Conservation (phyloP, 2,113 vertebrate species). For the Spilogale gracilis region DNA sequence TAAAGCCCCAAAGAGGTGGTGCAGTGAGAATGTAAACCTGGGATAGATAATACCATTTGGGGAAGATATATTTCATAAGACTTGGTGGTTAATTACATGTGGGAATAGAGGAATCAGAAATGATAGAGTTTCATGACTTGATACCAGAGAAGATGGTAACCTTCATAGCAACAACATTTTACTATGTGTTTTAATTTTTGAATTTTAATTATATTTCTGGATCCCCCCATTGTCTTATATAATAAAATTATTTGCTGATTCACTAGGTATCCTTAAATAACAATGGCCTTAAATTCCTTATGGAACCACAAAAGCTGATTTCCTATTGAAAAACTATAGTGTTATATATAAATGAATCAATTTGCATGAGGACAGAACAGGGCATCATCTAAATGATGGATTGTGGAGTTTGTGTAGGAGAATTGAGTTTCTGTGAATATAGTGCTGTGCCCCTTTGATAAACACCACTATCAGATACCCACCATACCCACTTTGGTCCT, state of each 20-base stretch:
- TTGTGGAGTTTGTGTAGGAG: not conserved
- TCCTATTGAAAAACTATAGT: conserved; percentile 23
- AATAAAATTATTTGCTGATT: not conserved
- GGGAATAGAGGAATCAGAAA: not conserved
- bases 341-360: not conserved
- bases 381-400: not conserved
- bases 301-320: not conserved
- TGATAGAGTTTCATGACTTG: not conserved
- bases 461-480: not conserved
- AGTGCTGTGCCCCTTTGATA: not conserved
- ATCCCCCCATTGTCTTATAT: not conserved
- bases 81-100: not conserved
- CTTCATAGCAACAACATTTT: not conserved
- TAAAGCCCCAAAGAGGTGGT: not conserved
- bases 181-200: not conserved
- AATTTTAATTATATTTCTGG: conserved; percentile 19
- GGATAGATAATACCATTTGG: not conserved
- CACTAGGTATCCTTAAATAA: not conserved
- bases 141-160: not conserved
- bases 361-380: not conserved
- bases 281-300: conserved; percentile 6
- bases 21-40: not conserved
- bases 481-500: not conserved
- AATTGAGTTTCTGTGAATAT: conserved; percentile 26
- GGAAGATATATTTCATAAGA: not conserved